phyloP scores from a whole-genome alignment of 2,888 invertebrate species.

The Cephalotes varians region DNA sequence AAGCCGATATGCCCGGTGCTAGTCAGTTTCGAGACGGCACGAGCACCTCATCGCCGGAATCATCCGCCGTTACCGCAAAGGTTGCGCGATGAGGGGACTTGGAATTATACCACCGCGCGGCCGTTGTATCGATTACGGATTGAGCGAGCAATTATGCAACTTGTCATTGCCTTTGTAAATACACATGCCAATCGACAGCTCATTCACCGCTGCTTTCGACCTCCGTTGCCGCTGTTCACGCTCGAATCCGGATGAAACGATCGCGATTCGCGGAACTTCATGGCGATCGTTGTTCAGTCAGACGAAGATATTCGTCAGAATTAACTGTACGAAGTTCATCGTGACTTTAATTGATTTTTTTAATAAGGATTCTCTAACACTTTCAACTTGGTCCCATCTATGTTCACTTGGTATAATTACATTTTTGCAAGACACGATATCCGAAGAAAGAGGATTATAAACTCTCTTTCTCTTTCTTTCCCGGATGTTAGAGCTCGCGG shows the following conservation, averaged over 20 bases:
- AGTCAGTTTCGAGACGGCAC: background rate
- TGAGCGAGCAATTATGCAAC: slow-evolving; percentile 33
- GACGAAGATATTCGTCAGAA: too few species aligned
- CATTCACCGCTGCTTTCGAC: background rate
- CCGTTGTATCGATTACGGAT: slow-evolving; percentile 38
- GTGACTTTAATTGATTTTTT: background rate
- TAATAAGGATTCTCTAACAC: background rate
- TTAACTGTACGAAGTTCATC: too few species aligned
- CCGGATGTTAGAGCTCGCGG: background rate
- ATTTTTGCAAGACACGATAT: background rate
- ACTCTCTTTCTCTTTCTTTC: background rate
- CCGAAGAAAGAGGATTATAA: background rate
- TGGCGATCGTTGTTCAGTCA: too few species aligned
- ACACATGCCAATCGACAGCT: background rate
- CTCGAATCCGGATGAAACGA: background rate
- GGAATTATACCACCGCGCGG: slow-evolving; percentile 65
- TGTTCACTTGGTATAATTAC: background rate
- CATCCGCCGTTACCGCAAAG: background rate
- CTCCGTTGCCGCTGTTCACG: background rate
- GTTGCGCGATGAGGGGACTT: slow-evolving; percentile 27
- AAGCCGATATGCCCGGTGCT: slow-evolving; percentile 60
- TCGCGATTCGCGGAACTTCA: background rate
- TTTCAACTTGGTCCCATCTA: background rate
- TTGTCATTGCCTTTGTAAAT: background rate
- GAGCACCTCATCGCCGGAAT: background rate